Base-by-base conservation (phyloP, 1,140 invertebrate genomes). In the Euura saliciscinereae region DNA sequence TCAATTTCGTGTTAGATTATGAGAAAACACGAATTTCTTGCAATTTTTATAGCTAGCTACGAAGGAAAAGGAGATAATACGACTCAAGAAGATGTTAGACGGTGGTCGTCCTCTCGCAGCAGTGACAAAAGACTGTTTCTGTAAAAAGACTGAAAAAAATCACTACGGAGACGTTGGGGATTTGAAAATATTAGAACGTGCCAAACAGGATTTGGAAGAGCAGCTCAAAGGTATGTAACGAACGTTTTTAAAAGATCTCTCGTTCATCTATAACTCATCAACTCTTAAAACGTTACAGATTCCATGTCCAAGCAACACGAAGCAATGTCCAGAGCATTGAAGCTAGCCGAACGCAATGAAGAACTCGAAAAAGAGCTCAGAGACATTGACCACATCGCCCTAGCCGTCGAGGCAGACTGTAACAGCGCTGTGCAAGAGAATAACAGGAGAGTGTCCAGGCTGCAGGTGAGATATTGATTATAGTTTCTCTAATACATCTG, bases 301-400 rank as follows among this genome's bases (percentile, higher is more conserved):
- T 87, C 89, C 44, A 78, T 93, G 72, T 86, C 88, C 73, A 93
- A 92, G 78, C 92, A 93, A 82, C 93, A 93, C 82, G 92, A 93
- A 82, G 93, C 92, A 10, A 93, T 93, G 92, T 83, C 90, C 42
- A 84, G 91, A 79, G 92, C 92, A 44, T 82, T 93, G 66, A 89
- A 89, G 82, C 87, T 93, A 75, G 92, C 92, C 28, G 90, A 93
- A 77, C 88, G 91, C 80, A 93, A 93, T 78, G 90, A 90, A 81
- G 80, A 84, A 70, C 80, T 93, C 43, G 90, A 93, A 85, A 90
- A 91, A 78, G 91, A 93, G 85, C 78, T 93, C 70, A 88, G 89
- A 79, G 91, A 92, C 79, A 90, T 92, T 71, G 92, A 93, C 82
- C 84, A 89, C 75, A 89, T 93, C 77, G 92, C 92, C 43, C 84